A percentile compares a stretch with the other conserved stretches of the same genome.
These are phyloP conservation scores for Lordiphosa fenestrarum DNA, from an alignment of 2,888 invertebrate species.

Conservation along the genomic window DNA sequence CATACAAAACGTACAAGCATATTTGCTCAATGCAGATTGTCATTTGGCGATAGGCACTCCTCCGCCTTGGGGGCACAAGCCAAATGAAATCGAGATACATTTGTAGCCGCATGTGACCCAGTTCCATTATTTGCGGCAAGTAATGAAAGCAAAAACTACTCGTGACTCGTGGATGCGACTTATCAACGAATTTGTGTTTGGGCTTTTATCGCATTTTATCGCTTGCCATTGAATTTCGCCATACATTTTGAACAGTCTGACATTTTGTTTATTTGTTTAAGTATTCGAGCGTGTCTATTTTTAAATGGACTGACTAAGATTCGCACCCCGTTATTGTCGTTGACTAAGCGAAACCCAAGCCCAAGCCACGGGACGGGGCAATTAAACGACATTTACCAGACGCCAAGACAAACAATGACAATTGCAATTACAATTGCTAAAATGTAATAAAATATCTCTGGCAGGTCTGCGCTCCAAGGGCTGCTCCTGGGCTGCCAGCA, in stretches of 20 bases:
- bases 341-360: constrained; percentile 12
- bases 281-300: constrained; percentile 66
- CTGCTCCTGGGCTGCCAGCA: constrained; percentile 13
- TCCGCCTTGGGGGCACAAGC: constrained; percentile 45
- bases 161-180: constrained; percentile 44
- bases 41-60: constrained; percentile 61
- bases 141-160: constrained; percentile 67
- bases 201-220: constrained; percentile 53
- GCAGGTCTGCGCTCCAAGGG: constrained; percentile 9
- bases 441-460: constrained; percentile 56
- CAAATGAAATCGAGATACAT: constrained; percentile 72
- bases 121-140: constrained; percentile 43
- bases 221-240: constrained; percentile 71
- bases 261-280: constrained; percentile 69
- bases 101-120: constrained; percentile 63
- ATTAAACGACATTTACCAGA: constrained; percentile 71
- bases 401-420: constrained; percentile 73
- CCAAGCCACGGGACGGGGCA: constrained; percentile 38
- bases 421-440: constrained; percentile 73
- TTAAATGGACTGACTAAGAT: constrained; percentile 67
- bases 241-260: constrained; percentile 68
- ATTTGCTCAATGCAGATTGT: constrained; percentile 52
- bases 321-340: constrained; percentile 48
- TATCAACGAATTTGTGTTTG: constrained; percentile 45
- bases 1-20: constrained; percentile 15